These are phyloP conservation scores for Sceliomorpha sp. DNA, from an alignment of 2,888 invertebrate species.

Conservation along the genomic window DNA sequence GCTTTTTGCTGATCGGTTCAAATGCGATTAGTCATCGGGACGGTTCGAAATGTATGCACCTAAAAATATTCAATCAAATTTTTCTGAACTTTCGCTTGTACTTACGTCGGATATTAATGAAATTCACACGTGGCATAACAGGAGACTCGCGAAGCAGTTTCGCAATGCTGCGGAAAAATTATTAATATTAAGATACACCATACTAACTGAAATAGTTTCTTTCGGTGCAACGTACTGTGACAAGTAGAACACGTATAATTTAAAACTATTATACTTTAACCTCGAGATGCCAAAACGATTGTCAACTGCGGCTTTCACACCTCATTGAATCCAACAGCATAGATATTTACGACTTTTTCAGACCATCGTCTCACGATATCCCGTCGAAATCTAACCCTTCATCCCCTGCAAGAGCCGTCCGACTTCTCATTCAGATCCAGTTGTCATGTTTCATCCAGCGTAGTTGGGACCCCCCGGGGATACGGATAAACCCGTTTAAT, in stretches of 20 bases:
- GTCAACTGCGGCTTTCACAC: conserved; percentile 62
- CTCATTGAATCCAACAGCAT: conserved; percentile 48
- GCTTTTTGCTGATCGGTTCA: conserved; percentile 74
- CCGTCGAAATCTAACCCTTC: conserved; percentile 42
- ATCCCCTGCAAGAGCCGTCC: conserved; percentile 53
- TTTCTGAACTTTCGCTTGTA: conserved; percentile 14
- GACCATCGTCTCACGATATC: conserved; percentile 65
- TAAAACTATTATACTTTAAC: conserved; percentile 42
- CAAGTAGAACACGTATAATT: neutral
- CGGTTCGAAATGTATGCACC: conserved; percentile 8
- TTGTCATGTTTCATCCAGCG: conserved; percentile 61
- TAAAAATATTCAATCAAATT: conserved; percentile 29
- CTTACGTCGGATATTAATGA: conserved; percentile 13
- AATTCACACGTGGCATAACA: too few relatives aligned
- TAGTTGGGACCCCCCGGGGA: conserved; percentile 70
- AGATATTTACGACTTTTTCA: conserved; percentile 61
- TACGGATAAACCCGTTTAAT: conserved; percentile 76
- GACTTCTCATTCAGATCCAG: conserved; percentile 69
- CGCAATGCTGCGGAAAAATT: too few relatives aligned
- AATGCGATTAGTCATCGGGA: conserved; percentile 47
- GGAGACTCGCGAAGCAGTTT: neutral
- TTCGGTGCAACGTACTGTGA: neutral
- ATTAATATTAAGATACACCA: too few relatives aligned
- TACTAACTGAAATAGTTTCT: too few relatives aligned
- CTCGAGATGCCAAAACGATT: conserved; percentile 67